phyloP scores from a whole-genome alignment of 2,888 invertebrate species.

The Thyatira batis region DNA sequence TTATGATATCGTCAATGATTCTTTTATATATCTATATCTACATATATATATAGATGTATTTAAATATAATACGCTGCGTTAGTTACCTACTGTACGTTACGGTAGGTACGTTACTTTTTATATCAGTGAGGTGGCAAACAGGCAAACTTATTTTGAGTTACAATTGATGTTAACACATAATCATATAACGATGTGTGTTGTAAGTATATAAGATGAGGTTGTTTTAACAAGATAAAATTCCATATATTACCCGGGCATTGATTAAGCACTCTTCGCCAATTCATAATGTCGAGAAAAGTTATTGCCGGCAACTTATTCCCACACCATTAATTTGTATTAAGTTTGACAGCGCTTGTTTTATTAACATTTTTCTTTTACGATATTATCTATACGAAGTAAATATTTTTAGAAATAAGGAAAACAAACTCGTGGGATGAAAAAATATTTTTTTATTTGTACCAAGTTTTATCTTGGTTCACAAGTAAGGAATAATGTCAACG shows the following conservation, averaged over 20 bases:
- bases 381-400: conserved; percentile 10
- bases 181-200: too few species aligned
- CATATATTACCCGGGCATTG: conserved; percentile 57
- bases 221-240: conserved; percentile 40
- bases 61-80: too few species aligned
- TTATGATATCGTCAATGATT: conserved; percentile 12
- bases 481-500: conserved; percentile 33
- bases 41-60: too few species aligned
- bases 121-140: too few species aligned
- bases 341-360: conserved; percentile 26
- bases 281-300: conserved; percentile 55
- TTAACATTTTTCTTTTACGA: conserved; percentile 24
- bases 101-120: too few species aligned
- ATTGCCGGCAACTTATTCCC: conserved; percentile 41
- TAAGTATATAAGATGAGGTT: conserved; percentile 39
- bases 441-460: conserved; percentile 11
- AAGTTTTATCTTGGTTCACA: conserved; percentile 28
- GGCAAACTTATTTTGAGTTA: too few species aligned
- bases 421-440: conserved; percentile 17
- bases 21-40: too few species aligned
- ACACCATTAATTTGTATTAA: conserved; percentile 43
- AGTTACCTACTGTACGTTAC: too few species aligned
- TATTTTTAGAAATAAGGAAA: conserved; percentile 24
- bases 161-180: too few species aligned
- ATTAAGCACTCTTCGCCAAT: conserved; percentile 54